phyloP scores from a whole-genome alignment of 1,140 invertebrate species.

The Drosophila obscura region DNA sequence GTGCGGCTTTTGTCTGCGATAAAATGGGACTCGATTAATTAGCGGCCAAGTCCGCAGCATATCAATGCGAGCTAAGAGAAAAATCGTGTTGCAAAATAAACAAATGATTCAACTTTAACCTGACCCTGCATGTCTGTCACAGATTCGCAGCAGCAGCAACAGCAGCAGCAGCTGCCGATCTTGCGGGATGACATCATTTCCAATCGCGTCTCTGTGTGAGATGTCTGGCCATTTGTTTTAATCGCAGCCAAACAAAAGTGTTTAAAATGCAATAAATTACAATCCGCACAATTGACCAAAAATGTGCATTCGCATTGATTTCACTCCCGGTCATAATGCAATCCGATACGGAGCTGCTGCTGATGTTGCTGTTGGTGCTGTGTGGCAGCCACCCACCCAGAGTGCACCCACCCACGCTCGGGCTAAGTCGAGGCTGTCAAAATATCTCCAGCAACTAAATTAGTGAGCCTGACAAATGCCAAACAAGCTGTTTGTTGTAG shows the following conservation, averaged over 20 bases:
- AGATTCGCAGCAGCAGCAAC: constrained; percentile 44
- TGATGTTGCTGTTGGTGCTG: not conserved
- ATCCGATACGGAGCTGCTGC: constrained; percentile 2
- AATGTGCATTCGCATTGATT: constrained; percentile 81
- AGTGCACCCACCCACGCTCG: constrained; percentile 38
- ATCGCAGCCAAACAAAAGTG: constrained; percentile 57
- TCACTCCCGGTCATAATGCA: constrained; percentile 39
- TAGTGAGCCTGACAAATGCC: constrained; percentile 67
- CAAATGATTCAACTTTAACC: constrained; percentile 84
- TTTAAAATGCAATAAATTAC: constrained; percentile 78
- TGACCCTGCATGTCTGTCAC: constrained; percentile 83
- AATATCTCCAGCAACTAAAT: constrained; percentile 73
- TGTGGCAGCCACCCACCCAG: constrained; percentile 23
- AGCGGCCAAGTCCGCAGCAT: constrained; percentile 59
- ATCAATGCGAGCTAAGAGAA: constrained; percentile 73
- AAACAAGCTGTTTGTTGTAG: constrained; percentile 64
- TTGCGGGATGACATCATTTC: constrained; percentile 67
- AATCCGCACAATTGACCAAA: constrained; percentile 69
- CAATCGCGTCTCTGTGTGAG: constrained; percentile 23
- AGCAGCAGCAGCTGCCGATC: constrained; percentile 16
- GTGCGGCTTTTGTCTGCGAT: constrained; percentile 70
- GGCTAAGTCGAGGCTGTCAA: constrained; percentile 62
- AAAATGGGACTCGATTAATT: constrained; percentile 78
- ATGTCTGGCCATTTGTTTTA: constrained; percentile 68
- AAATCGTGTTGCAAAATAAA: constrained; percentile 75